Evolutionary conservation across 2,888 invertebrate species (phyloP), one percentile per base, ranked within the genome.

Genomic region (Sesia apiformis): DNA sequence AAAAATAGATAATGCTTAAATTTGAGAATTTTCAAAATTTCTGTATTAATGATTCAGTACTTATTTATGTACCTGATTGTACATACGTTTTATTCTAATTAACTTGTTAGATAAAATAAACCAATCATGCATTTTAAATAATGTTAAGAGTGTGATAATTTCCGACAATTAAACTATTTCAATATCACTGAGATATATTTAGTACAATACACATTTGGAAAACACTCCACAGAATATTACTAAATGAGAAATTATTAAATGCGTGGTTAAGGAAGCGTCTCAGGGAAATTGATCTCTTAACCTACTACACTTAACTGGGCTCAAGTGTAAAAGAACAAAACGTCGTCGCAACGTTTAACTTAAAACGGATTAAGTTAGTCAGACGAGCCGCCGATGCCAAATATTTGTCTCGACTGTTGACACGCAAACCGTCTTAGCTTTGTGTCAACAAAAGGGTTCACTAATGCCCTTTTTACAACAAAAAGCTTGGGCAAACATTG

Each of bases 381-480:
- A 84, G 82, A 84, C 78, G 61, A 78, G 80, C 89, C 85, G 87
- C 75, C 77, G 76, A 71, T 70, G 74, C 69, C 68, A 76, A 88
- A 89, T 86, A 87, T 89, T 89, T 83, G 76, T 69, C 53, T 63
- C 60, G 64, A 63, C 70, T 85, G 84, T 87, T 84, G 83, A 88
- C 89, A 84, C 75, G 85, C 78, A 86, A 88, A 88, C 87, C 84
- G 86, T 80, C 88, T 89, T 85, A 87, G 79, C 76, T 67, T 76
- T 72, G 74, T 64, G 81, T 76, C 80, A 85, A 88, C 82, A 88
- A 75, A 86, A 87, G 87, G 89, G 88, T 82, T 84, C 84, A 81
- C 84, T 86, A 88, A 87, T 88, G 88, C 84, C 85, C 86, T 86
- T 87, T 87, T 87, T 86, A 84, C 81, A 69, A 84, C 81, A 87